These are phyloP conservation scores for Ellobius talpinus DNA, from an alignment of 2,113 vertebrate genomes.

Conservation along the genomic window DNA sequence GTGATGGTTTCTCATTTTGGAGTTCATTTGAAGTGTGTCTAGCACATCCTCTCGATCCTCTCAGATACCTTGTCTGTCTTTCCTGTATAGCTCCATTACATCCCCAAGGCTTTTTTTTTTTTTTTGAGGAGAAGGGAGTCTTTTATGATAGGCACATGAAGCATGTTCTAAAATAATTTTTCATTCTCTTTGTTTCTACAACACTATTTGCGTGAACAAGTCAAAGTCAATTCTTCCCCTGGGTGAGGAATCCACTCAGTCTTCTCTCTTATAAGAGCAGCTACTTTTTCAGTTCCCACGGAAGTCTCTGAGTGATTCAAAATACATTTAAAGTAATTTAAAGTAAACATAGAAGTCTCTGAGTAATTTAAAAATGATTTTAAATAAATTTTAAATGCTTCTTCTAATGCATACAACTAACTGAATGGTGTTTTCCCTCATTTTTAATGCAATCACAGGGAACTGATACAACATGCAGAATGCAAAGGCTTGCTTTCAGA, in stretches of 20 bases:
- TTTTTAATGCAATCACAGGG: neutral
- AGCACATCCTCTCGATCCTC: neutral
- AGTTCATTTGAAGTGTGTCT: neutral
- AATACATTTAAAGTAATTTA: neutral
- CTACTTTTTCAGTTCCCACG: neutral
- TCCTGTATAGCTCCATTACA: neutral
- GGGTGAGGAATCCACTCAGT: neutral
- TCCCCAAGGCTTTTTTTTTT: neutral
- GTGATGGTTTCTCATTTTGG: neutral
- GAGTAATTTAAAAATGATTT: neutral
- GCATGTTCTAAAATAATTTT: neutral
- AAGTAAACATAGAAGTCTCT: neutral
- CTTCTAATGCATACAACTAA: neutral
- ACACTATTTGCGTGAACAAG: neutral
- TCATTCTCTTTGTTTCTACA: neutral
- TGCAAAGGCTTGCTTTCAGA: neutral
- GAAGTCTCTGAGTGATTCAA: slow-evolving; percentile 20
- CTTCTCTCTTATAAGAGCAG: neutral
- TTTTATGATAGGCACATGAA: neutral
- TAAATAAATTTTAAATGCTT: neutral
- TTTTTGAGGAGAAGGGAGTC: neutral
- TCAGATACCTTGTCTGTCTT: neutral
- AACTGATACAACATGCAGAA: neutral
- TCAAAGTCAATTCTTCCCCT: neutral
- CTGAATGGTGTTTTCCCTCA: neutral